Conservation (phyloP, 2,797 vertebrate species). For the Typhlichthys eigenmanni region DNA sequence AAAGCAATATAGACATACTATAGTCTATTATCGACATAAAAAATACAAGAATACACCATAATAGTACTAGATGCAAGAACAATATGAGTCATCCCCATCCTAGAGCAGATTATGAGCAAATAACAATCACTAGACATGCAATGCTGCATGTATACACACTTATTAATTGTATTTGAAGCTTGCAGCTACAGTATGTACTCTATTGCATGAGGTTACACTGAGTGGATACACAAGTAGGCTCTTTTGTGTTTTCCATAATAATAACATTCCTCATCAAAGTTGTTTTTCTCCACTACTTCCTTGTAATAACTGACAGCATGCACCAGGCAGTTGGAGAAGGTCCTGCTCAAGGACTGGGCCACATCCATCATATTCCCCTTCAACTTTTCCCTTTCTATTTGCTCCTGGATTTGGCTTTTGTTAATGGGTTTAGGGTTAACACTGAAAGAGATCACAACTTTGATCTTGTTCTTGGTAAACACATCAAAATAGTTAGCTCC, state of each 20-base stretch:
- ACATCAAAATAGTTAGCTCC: slow-evolving; percentile 77
- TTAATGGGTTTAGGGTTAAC: slow-evolving; percentile 70
- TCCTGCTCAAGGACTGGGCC: slow-evolving; percentile 64
- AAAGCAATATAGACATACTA: slow-evolving; percentile 4
- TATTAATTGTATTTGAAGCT: slow-evolving; percentile 16
- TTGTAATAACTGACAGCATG: slow-evolving; percentile 80
- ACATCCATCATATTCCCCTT: slow-evolving; percentile 76
- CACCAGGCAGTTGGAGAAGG: slow-evolving; percentile 74
- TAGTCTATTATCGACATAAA: too few relatives aligned
- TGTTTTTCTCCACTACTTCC: slow-evolving; percentile 77
- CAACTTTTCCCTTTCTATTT: slow-evolving; percentile 73
- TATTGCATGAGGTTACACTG: slow-evolving; percentile 58
- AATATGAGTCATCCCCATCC: slow-evolving; percentile 17
- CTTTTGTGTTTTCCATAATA: slow-evolving; percentile 75
- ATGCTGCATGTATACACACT: slow-evolving; percentile 34
- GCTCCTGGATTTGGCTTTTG: slow-evolving; percentile 69
- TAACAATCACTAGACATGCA: slow-evolving; percentile 24
- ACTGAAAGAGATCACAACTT: slow-evolving; percentile 78
- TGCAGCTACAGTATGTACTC: neutral
- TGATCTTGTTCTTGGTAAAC: slow-evolving; percentile 73
- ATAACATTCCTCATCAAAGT: slow-evolving; percentile 77
- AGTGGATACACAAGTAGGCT: slow-evolving; percentile 75
- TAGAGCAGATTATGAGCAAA: slow-evolving; percentile 32
- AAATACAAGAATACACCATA: slow-evolving; percentile 2
- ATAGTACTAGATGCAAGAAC: slow-evolving; percentile 9